Evolutionary conservation across 2,113 vertebrate genomes (phyloP).

Genomic region (Helogale parvula): DNA sequence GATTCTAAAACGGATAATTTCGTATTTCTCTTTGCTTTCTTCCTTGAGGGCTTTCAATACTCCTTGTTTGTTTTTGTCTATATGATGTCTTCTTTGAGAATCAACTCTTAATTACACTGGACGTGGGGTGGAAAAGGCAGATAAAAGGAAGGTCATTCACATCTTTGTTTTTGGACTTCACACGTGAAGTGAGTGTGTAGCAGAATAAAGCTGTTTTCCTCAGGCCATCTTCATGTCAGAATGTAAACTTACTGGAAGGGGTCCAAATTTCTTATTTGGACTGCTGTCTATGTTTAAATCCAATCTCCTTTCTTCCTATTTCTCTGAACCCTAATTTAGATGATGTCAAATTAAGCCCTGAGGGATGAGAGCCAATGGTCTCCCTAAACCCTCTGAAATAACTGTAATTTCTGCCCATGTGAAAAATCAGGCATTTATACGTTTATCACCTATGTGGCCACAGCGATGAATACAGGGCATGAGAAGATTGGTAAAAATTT

Average conservation of each 20-base stretch:
- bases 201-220: background rate
- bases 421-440: background rate
- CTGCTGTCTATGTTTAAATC: background rate
- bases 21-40: conserved; percentile 32
- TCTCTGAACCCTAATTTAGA: background rate
- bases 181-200: rapidly evolving
- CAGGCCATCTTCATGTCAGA: background rate
- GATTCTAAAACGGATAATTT: background rate
- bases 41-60: background rate
- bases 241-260: background rate
- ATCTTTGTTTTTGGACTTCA: background rate
- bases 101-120: background rate
- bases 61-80: conserved; percentile 13
- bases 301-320: background rate
- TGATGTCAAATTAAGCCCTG: background rate
- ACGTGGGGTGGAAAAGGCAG: background rate
- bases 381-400: background rate
- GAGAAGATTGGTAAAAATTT: background rate
- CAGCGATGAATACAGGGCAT: background rate
- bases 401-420: background rate
- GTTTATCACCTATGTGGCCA: background rate
- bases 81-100: background rate
- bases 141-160: background rate
- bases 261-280: background rate
- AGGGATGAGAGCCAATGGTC: background rate